Evolutionary conservation across 30 jellyfish, hydroid and myxozoan genomes (phyloP).

Genomic region (Mastigias papua): DNA sequence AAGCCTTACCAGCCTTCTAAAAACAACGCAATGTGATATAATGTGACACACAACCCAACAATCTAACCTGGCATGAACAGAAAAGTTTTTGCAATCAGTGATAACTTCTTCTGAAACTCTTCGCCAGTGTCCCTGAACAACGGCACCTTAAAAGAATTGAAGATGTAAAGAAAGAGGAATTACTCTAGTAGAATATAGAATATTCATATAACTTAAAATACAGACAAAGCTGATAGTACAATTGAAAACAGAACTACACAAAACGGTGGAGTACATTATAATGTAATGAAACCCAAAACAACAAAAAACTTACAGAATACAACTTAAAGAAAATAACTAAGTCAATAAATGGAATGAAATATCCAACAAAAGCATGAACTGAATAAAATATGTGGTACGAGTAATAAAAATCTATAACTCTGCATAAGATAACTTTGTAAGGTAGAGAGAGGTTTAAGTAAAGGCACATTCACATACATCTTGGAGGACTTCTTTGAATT

Average conservation of each 20-base stretch:
- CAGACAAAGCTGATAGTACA: neutral
- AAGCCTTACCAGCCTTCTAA: no score
- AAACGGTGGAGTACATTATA: no score
- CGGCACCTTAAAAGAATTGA: conserved; percentile 67
- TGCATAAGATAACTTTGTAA: neutral
- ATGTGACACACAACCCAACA: neutral
- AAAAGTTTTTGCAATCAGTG: conserved; percentile 52
- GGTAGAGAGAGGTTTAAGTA: neutral
- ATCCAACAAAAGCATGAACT: no score
- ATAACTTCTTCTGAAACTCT: conserved; percentile 58
- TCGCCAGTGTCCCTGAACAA: conserved; percentile 82
- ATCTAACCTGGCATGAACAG: conserved; percentile 73
- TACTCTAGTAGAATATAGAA: neutral
- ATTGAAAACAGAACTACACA: no score
- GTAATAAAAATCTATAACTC: no score
- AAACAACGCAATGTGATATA: neutral
- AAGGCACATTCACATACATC: conserved; percentile 30
- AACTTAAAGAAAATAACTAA: no score
- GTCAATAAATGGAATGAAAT: no score
- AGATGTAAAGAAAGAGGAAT: neutral
- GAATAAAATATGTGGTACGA: no score
- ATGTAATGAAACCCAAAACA: no score
- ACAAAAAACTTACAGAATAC: no score
- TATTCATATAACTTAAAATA: no score
- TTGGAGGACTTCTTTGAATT: conserved; percentile 68